Evolutionary conservation across 2,797 vertebrate genomes (phyloP), one percentile per base, ranked within the genome.

Genomic region (Cossypha caffra): DNA sequence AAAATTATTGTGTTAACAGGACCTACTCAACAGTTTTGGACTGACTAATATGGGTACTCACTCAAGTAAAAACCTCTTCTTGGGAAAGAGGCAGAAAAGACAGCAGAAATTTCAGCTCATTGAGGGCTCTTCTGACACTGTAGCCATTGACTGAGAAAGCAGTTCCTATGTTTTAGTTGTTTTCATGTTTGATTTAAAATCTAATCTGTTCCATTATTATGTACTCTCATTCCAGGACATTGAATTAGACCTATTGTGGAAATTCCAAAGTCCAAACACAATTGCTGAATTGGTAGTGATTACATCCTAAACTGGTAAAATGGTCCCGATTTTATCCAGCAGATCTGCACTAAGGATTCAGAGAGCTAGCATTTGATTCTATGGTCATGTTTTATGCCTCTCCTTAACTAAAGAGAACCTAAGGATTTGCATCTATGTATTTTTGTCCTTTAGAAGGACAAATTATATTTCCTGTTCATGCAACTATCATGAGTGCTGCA

Each of bases 391-490:
- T 82, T 79, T 87, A 82, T 47, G 11, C 40, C 31, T 48, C n/a
- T 67, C 29, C 52, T 73, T 52, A 90, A 74, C 29, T 79, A 38
- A 73, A 86, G 19, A 45, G n/a, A 66, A 55, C 9, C 11, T 33
- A 73, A 87, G 43, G 52, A 84, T 85, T 63, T 88, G 51, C 40
- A 52, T 35, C 10, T 57, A 64, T 40, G 37, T 35, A 71, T 29
- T 80, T 89, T n/a, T 74, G 68, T 83, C 91, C 93, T 94, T 91
- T 82, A 90, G 47, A 90, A 94, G 57, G 82, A 69, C 64, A 86
- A 71, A 80, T 47, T 31, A 18, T 33, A 83, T 62, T 42, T 83
- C 72, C n/a, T 86, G 52, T 86, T 90, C 81, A 77, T 88, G 26
- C 33, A 90, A 93, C 78, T 91, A 96, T 74, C 58, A 75, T 10